Percentiles rank a stretch among this genome's conserved stretches.
phyloP scores from a whole-genome alignment of 2,113 vertebrate species.

The Ginglymostoma cirratum region DNA sequence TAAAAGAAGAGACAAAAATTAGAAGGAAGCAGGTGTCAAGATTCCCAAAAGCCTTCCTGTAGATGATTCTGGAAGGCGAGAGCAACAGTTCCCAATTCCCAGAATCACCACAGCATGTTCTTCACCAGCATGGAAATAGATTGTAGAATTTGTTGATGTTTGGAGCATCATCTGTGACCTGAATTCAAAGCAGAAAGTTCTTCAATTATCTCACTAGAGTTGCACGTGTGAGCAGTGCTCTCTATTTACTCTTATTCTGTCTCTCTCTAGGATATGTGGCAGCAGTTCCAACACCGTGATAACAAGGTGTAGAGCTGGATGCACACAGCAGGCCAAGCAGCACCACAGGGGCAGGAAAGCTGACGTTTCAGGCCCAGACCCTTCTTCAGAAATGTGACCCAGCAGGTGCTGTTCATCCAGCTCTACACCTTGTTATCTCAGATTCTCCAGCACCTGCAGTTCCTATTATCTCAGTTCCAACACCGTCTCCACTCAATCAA shows the following conservation, averaged over 20 bases:
- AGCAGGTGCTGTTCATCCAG: too few relatives aligned
- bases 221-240: not conserved
- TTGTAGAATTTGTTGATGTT: not conserved
- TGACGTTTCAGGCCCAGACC: too few relatives aligned
- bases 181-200: not conserved
- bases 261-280: not conserved
- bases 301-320: too few relatives aligned
- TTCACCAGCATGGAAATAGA: not conserved
- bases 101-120: not conserved
- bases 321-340: too few relatives aligned
- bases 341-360: too few relatives aligned
- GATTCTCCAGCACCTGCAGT: too few relatives aligned
- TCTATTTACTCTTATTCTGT: not conserved
- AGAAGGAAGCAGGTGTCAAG: not conserved
- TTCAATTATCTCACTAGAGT: not conserved
- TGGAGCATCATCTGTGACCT: not conserved
- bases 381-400: too few relatives aligned
- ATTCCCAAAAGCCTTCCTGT: not conserved
- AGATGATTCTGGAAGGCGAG: not conserved
- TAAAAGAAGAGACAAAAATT: not conserved
- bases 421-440: too few relatives aligned
- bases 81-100: not conserved
- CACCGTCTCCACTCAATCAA: not conserved
- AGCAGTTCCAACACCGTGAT: not conserved
- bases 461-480: too few relatives aligned